These are phyloP conservation scores for Xanthorhoe spadicearia DNA, from an alignment of 2,888 invertebrate species.

Conservation along the genomic window DNA sequence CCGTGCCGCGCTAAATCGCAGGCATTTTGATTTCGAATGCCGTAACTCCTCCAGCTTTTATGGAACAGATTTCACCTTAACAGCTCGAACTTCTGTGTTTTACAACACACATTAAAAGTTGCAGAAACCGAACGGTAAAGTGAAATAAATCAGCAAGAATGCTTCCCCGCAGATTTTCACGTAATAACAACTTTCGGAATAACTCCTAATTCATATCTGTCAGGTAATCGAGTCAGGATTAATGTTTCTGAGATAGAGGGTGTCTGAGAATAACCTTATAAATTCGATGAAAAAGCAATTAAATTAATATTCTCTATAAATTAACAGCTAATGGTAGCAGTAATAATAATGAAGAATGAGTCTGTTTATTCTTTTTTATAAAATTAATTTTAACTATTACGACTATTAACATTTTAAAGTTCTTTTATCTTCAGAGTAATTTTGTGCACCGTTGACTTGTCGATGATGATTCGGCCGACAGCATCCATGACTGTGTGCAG, in stretches of 20 bases:
- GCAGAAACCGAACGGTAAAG: constrained; percentile 50
- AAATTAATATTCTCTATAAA: background rate
- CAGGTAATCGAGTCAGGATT: constrained; percentile 34
- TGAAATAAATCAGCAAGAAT: constrained; percentile 63
- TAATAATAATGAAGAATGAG: background rate
- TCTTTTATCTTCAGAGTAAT: too few species aligned
- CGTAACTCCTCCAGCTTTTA: constrained; percentile 16
- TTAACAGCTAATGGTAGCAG: background rate
- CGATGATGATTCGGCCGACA: too few species aligned
- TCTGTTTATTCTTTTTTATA: background rate
- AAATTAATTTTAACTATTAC: too few species aligned
- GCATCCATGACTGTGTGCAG: too few species aligned
- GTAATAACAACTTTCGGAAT: constrained; percentile 57
- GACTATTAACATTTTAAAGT: background rate
- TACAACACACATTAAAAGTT: constrained; percentile 40
- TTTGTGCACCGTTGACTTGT: too few species aligned
- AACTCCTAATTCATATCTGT: constrained; percentile 40
- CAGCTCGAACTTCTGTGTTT: constrained; percentile 28
- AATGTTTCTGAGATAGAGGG: constrained; percentile 19
- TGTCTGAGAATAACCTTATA: constrained; percentile 3
- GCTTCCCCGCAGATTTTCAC: constrained; percentile 62
- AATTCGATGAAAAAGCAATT: background rate
- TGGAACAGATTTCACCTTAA: constrained; percentile 22
- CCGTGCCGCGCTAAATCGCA: background rate
- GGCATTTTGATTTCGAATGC: constrained; percentile 14